phyloP scores from a whole-genome alignment of 2,888 invertebrate species.

The Trissonchulus latispiculum region DNA sequence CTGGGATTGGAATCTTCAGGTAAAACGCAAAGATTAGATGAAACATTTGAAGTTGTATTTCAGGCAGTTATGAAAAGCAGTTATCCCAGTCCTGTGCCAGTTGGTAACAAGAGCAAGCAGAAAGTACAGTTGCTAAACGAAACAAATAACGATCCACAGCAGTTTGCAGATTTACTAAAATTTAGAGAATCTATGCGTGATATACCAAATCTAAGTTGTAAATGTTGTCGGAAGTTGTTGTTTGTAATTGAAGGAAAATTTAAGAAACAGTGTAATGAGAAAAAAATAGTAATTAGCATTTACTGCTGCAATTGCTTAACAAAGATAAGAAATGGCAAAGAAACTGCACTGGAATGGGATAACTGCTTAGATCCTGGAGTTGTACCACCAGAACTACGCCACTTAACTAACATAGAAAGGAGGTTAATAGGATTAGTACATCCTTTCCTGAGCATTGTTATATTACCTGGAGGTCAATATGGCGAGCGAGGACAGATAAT shows the following conservation, averaged over 20 bases:
- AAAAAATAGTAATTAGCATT: no score
- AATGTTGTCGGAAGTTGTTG: not conserved
- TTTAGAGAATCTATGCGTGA: not conserved
- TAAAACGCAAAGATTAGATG: no score
- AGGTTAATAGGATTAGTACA: not conserved
- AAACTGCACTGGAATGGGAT: not conserved
- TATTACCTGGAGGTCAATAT: slow-evolving; percentile 9
- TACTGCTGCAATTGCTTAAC: no score
- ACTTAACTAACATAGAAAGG: not conserved
- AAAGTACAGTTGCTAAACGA: no score
- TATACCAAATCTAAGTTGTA: not conserved
- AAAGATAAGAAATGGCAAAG: not conserved
- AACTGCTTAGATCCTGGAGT: slow-evolving; percentile 2
- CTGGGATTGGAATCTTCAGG: no score
- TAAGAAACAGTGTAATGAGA: no score
- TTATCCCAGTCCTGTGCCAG: no score
- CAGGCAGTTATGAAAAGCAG: no score
- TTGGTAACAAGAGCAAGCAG: no score
- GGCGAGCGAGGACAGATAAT: slow-evolving; percentile 6
- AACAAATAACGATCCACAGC: not conserved
- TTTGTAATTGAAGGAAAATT: not conserved
- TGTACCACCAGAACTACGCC: not conserved
- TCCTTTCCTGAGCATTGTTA: not conserved
- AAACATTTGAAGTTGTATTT: no score
- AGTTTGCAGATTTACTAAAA: not conserved